Base-by-base conservation (phyloP, 2,113 vertebrate species). In the Sardina pilchardus region DNA sequence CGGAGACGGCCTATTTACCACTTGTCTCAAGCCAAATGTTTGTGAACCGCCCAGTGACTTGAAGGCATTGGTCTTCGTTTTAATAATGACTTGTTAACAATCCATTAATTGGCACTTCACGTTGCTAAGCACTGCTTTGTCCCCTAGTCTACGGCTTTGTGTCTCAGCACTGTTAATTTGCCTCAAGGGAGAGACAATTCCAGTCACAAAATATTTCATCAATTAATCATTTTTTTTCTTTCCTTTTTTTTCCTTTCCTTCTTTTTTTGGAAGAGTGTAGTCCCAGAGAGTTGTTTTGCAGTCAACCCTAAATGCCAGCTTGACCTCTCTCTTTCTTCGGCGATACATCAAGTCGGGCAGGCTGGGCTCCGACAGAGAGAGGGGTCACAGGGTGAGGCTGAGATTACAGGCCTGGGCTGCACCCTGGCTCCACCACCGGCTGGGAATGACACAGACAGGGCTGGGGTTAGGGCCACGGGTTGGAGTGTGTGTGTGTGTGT, bases 321-420 rank as follows among this genome's bases (percentile, higher is more conserved):
- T 75, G 67, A 75, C 67, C 67, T 75, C 67, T 71, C 24, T 75
- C 67, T 75, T 75, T 75, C 30, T 34, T 12, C 4, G 30, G 30
- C 30, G 30, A 75, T 75, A 71, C 30, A 75, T 75, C 67, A 75
- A 17, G 30, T 6, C 67, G 26, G 12, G 67, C 30, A 34, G 67
- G 26, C 63, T 36, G 67, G 67, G 67, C 67, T 36, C 63, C 9
- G 30, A 30, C 67, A 36, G 67, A 30, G 67, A 75, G 26, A 75
- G 67, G 67, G 67, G 67, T 75, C 67, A 75, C 10, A 34, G 67
- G 67, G 67, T 36, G 67, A 12, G 67, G 67, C 10, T 75, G 67
- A 16, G 67, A 75, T 75, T 75, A 75, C 67, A 75, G 67, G 67
- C 67, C 67, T 75, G 67, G 67, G 67, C 36, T 34, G 67, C 67